These are phyloP conservation scores for Serilophus lunatus DNA, from an alignment of 2,113 vertebrate species.

Conservation along the genomic window DNA sequence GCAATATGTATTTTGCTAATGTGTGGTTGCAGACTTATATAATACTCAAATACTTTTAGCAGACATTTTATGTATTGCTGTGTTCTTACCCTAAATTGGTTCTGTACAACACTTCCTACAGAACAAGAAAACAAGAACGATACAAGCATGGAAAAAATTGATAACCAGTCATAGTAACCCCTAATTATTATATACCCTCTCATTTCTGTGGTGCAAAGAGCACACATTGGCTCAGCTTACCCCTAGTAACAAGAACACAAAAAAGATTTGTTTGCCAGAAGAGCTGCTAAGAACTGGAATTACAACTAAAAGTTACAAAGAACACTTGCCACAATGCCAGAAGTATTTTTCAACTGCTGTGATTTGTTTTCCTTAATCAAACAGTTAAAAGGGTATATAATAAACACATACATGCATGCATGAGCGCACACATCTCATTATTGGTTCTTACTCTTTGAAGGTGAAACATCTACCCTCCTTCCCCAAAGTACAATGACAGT, in stretches of 20 bases:
- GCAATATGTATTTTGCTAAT: neutral
- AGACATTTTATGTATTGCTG: neutral
- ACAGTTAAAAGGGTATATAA: neutral
- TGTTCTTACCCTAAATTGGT: neutral
- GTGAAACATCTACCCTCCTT: neutral
- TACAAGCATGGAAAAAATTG: neutral
- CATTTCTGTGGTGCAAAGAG: neutral
- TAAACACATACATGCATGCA: neutral
- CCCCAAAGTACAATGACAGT: neutral
- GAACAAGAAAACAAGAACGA: neutral
- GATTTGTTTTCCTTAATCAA: neutral
- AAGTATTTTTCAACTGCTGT: neutral
- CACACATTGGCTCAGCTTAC: neutral
- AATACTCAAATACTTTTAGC: neutral
- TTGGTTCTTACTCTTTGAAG: neutral
- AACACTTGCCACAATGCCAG: neutral
- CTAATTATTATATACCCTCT: neutral
- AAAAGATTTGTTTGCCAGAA: neutral
- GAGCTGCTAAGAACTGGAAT: neutral
- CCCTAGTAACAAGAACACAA: neutral
- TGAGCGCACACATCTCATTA: accelerated
- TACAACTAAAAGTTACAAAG: neutral
- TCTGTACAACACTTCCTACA: neutral
- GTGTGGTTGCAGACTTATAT: neutral
- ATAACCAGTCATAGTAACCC: neutral